Evolutionary conservation across 2,888 invertebrate genomes (phyloP).

Genomic region (Netelia inedita): DNA sequence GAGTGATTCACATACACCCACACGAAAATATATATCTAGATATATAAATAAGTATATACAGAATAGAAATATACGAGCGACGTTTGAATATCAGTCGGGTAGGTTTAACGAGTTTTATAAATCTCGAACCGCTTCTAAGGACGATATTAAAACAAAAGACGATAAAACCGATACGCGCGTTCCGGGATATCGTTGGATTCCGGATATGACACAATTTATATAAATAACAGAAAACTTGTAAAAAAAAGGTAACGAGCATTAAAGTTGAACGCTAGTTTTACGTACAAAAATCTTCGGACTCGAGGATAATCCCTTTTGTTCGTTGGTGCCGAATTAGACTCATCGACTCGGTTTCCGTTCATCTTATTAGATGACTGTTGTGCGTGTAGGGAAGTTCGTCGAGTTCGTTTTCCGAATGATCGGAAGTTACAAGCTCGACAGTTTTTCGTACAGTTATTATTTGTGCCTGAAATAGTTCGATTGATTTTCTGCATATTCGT

Average conservation of each 20-base stretch:
- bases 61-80: not conserved
- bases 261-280: not conserved
- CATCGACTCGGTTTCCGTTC: not conserved
- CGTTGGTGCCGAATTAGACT: too few species aligned
- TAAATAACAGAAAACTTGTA: not conserved
- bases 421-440: constrained; percentile 42
- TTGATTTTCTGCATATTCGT: not conserved
- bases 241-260: not conserved
- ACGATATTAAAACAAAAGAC: not conserved
- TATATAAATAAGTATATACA: not conserved
- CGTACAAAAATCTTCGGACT: too few species aligned
- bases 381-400: not conserved
- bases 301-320: too few species aligned
- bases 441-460: constrained; percentile 15
- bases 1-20: not conserved
- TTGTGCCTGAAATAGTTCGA: not conserved
- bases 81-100: too few species aligned
- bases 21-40: too few species aligned
- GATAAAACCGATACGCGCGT: not conserved
- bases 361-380: not conserved
- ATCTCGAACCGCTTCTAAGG: not conserved
- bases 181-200: not conserved
- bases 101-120: not conserved
- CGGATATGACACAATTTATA: not conserved
- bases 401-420: constrained; percentile 51